Conservation (phyloP, 2,888 invertebrate genomes). For the Nebria salina region DNA sequence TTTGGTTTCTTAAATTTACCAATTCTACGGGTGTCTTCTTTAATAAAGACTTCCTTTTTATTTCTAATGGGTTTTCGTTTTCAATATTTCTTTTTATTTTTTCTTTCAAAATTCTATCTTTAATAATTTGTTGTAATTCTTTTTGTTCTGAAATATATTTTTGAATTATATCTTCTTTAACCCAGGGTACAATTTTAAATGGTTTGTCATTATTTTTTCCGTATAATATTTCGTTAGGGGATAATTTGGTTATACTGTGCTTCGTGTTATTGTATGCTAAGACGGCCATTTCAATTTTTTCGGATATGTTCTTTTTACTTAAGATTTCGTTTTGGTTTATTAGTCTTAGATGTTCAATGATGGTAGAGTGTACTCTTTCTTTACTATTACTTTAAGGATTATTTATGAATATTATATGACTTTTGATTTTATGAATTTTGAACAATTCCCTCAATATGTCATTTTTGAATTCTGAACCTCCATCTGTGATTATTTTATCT, state of each 20-base stretch:
- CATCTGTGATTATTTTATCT: neutral
- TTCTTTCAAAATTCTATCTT: no score
- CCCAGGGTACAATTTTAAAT: conserved; percentile 3
- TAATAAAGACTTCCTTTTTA: conserved; percentile 4
- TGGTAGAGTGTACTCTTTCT: conserved; percentile 5
- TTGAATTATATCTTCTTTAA: conserved; percentile 13
- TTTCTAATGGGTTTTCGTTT: conserved; percentile 12
- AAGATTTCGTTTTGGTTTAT: no score
- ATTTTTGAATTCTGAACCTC: conserved; percentile 8
- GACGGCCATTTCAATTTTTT: neutral
- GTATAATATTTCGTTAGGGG: no score
- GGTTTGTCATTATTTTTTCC: conserved; percentile 17
- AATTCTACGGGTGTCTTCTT: neutral
- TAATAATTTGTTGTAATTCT: no score
- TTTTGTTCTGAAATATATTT: no score
- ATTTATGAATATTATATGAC: neutral
- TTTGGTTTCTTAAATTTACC: no score
- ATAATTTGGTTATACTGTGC: conserved; percentile 4
- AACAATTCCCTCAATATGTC: neutral
- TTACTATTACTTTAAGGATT: conserved; percentile 3
- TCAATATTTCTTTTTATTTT: conserved; percentile 12
- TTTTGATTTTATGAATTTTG: neutral
- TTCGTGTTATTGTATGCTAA: conserved; percentile 14
- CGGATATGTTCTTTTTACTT: no score
- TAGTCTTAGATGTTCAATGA: no score